Evolutionary conservation across 2,888 invertebrate species (phyloP).

Genomic region (Petrolisthes manimaculis): DNA sequence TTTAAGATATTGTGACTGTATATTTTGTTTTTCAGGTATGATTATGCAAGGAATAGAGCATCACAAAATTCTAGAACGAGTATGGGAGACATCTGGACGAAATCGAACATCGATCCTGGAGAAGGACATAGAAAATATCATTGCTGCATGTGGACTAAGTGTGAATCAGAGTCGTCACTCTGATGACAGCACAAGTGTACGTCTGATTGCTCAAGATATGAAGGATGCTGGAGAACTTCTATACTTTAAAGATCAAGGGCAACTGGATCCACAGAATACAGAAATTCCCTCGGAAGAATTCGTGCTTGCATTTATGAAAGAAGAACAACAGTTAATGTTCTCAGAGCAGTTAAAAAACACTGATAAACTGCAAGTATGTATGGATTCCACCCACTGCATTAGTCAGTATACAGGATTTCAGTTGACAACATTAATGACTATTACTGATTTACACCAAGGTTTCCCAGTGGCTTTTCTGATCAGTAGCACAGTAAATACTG

Average conservation of each 20-base stretch:
- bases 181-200: constrained; percentile 18
- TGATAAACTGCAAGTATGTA: neutral
- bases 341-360: neutral
- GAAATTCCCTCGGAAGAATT: neutral
- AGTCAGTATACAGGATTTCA: constrained; percentile 24
- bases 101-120: neutral
- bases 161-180: neutral
- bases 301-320: constrained; percentile 6
- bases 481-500: constrained; percentile 8
- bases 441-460: constrained; percentile 8
- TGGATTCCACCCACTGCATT: constrained; percentile 20
- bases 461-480: constrained; percentile 17
- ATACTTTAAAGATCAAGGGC: constrained; percentile 17
- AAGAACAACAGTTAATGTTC: neutral
- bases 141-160: neutral
- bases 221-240: neutral
- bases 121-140: constrained; percentile 1
- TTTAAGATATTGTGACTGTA: no score
- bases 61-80: constrained; percentile 11
- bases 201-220: neutral
- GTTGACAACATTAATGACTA: constrained; percentile 16
- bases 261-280: neutral
- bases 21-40: constrained; percentile 18
- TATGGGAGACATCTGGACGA: neutral
- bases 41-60: constrained; percentile 10